Evolutionary conservation across 1,140 invertebrate species (phyloP).

Genomic region (Cotesia glomerata): DNA sequence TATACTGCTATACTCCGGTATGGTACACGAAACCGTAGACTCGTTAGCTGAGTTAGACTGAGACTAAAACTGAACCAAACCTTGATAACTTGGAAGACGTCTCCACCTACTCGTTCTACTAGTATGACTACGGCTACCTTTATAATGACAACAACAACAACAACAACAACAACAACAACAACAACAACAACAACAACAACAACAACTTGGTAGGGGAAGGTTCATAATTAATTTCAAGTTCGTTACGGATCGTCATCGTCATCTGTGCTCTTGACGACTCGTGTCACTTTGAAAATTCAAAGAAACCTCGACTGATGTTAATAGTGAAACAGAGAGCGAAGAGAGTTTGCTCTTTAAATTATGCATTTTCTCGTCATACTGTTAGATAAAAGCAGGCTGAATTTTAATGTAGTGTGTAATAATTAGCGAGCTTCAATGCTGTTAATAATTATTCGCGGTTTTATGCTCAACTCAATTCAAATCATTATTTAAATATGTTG

Average conservation of each 20-base stretch:
- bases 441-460: constrained; percentile 34
- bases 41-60: constrained; percentile 20
- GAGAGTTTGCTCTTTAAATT: constrained; percentile 45
- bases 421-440: constrained; percentile 58
- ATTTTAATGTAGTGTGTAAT: constrained; percentile 60
- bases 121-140: no score
- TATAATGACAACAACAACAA: no score
- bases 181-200: no score
- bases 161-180: no score
- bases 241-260: constrained; percentile 27
- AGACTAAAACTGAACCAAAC: neutral
- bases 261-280: constrained; percentile 7
- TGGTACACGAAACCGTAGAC: neutral
- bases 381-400: constrained; percentile 58
- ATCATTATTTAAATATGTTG: neutral
- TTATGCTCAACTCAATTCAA: neutral
- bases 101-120: constrained; percentile 8
- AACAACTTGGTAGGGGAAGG: neutral
- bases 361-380: constrained; percentile 61
- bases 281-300: constrained; percentile 6
- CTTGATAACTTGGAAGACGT: constrained; percentile 10
- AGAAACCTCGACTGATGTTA: constrained; percentile 4
- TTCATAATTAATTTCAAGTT: constrained; percentile 31
- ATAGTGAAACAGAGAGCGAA: constrained; percentile 1
- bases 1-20: neutral